Evolutionary conservation across 2,113 vertebrate genomes (phyloP).

Genomic region (Athene cunicularia): DNA sequence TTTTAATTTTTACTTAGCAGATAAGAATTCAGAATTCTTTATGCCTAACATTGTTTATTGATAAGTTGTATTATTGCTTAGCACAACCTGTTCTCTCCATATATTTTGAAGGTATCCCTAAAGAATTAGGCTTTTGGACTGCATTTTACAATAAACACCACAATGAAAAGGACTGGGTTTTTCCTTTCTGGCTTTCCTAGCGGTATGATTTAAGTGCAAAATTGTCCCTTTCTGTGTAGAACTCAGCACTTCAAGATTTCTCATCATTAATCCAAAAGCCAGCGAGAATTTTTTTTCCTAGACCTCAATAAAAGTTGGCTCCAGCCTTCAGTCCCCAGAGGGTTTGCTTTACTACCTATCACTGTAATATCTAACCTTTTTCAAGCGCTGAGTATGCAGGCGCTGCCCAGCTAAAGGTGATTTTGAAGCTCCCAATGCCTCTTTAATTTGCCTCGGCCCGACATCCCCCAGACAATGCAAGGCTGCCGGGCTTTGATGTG

Average conservation of each 20-base stretch:
- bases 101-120: neutral
- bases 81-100: neutral
- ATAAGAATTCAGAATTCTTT: slow-evolving; percentile 42
- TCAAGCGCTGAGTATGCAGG: neutral
- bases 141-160: slow-evolving; percentile 63
- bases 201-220: neutral
- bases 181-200: neutral
- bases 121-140: neutral
- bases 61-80: slow-evolving; percentile 8
- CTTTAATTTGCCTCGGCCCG: neutral
- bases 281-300: neutral
- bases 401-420: neutral
- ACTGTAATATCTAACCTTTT: neutral
- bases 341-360: neutral
- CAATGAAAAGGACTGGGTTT: neutral
- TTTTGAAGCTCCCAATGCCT: neutral
- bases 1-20: neutral
- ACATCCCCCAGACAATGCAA: slow-evolving; percentile 45
- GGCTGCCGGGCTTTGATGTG: slow-evolving; percentile 68
- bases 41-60: neutral
- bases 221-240: neutral
- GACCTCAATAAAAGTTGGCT: neutral
- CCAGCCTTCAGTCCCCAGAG: neutral
- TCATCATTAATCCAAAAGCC: neutral
- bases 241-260: neutral